Conservation (phyloP, 2,888 invertebrate species). For the Andrena trimmerana region DNA sequence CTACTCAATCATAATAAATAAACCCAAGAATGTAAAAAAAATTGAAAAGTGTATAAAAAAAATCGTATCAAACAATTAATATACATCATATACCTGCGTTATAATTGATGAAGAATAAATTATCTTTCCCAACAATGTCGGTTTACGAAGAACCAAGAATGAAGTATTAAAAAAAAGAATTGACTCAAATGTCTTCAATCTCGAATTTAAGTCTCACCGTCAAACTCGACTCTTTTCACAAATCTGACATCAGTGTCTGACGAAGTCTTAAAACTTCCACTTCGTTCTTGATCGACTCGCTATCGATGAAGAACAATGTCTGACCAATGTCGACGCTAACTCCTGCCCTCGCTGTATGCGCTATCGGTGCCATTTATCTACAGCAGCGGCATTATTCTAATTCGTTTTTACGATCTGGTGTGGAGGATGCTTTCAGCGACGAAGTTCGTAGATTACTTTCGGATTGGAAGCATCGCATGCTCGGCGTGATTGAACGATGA, state of each 20-base stretch:
- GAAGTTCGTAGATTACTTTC: constrained; percentile 55
- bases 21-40: no score
- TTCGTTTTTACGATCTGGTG: constrained; percentile 44
- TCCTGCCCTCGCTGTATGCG: constrained; percentile 9
- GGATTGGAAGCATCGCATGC: constrained; percentile 57
- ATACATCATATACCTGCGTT: no score
- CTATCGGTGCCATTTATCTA: constrained; percentile 61
- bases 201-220: background rate
- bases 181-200: background rate
- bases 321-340: constrained; percentile 2
- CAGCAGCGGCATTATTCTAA: constrained; percentile 44
- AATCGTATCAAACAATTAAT: no score
- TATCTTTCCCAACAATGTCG: no score
- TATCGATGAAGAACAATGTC: background rate
- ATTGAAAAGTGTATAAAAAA: no score
- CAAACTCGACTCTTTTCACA: background rate
- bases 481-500: constrained; percentile 56
- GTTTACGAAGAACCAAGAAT: background rate
- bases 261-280: background rate
- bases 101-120: no score
- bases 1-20: no score
- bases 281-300: constrained; percentile 2
- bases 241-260: background rate
- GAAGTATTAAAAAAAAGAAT: background rate
- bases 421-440: constrained; percentile 15